Percentiles rank a stretch among this genome's conserved stretches.
These are phyloP conservation scores for Dromiciops gliroides DNA, from an alignment of 2,113 vertebrate genomes.

Conservation along the genomic window DNA sequence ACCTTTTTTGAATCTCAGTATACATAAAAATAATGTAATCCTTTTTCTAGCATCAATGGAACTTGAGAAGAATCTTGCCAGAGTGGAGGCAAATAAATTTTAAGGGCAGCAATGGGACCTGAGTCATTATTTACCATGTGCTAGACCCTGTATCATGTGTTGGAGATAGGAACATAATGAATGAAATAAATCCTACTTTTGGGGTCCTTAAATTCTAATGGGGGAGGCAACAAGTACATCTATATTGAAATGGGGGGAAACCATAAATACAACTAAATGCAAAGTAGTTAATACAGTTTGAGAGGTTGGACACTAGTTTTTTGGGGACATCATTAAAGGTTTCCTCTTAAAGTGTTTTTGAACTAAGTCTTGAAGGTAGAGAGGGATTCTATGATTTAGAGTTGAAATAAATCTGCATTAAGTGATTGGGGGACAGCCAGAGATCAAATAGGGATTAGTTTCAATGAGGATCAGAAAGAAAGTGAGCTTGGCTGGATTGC, in stretches of 20 bases:
- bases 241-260: too few species aligned
- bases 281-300: background rate
- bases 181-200: too few species aligned
- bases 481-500: background rate
- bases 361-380: background rate
- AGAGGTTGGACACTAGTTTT: background rate
- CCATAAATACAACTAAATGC: background rate
- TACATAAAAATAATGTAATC: background rate
- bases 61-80: background rate
- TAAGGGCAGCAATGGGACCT: too few species aligned
- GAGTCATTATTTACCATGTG: too few species aligned
- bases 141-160: background rate
- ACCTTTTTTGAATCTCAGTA: background rate
- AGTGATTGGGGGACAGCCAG: background rate
- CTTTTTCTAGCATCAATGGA: background rate
- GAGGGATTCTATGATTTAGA: background rate
- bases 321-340: background rate
- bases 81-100: too few species aligned
- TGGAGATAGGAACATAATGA: background rate
- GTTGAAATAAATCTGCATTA: background rate
- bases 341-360: background rate
- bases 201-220: background rate
- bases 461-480: background rate
- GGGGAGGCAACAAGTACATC: background rate
- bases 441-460: background rate